Evolutionary conservation across 2,797 vertebrate genomes (phyloP).

Genomic region (Falco columbarius): DNA sequence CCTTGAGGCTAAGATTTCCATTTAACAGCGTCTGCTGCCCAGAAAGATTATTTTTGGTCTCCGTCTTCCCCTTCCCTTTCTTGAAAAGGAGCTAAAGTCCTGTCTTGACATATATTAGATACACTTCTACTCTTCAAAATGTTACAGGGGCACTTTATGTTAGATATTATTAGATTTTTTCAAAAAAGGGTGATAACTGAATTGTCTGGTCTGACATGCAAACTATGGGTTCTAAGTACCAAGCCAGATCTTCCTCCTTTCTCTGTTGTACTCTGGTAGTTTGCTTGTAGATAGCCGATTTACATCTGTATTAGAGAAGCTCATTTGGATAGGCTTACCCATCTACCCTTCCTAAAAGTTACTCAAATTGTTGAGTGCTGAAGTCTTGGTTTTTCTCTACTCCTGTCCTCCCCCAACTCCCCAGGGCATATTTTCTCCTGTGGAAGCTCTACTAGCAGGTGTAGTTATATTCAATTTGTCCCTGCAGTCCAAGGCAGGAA

Average conservation of each 20-base stretch:
- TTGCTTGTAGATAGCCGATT: not conserved
- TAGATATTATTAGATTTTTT: not conserved
- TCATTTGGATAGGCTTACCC: not conserved
- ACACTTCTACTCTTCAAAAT: not conserved
- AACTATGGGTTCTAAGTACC: not conserved
- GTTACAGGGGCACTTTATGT: not conserved
- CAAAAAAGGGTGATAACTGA: not conserved
- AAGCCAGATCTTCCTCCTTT: not conserved
- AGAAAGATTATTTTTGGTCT: not conserved
- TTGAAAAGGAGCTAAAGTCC: not conserved
- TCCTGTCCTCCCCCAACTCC: not conserved
- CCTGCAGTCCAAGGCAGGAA: not conserved
- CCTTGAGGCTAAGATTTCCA: not conserved
- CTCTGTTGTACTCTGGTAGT: rapidly evolving
- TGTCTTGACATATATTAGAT: not conserved
- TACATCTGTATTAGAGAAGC: not conserved
- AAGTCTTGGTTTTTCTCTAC: not conserved
- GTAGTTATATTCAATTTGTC: not conserved
- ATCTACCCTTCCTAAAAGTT: not conserved
- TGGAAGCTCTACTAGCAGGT: not conserved
- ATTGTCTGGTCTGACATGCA: not conserved
- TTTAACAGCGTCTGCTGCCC: not conserved
- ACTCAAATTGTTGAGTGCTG: not conserved
- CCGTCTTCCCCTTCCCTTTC: not conserved
- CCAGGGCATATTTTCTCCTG: not conserved